These are phyloP conservation scores for Barypeithes pellucidus DNA, from an alignment of 2,888 invertebrate species.

Conservation along the genomic window DNA sequence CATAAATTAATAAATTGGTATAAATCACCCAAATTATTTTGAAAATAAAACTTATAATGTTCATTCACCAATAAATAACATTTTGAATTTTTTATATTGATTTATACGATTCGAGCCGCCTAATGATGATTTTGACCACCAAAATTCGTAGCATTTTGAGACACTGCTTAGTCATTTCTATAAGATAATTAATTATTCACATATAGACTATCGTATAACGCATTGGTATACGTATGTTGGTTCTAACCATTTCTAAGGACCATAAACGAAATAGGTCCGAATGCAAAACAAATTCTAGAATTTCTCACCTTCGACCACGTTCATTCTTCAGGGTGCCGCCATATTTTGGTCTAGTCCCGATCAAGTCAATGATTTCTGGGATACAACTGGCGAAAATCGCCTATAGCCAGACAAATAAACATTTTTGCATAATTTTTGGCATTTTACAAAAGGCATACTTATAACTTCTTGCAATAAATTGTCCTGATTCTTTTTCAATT, in stretches of 20 bases:
- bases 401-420: constrained; percentile 80
- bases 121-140: too few species aligned
- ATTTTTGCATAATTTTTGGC: constrained; percentile 65
- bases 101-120: too few species aligned
- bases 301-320: constrained; percentile 99
- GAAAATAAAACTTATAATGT: too few species aligned
- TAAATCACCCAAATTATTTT: too few species aligned
- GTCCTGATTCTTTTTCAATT: too few species aligned
- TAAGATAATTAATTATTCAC: constrained; percentile 15
- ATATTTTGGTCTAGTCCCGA: constrained; percentile 99
- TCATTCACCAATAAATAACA: too few species aligned
- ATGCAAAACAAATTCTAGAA: constrained; percentile 57
- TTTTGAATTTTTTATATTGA: too few species aligned
- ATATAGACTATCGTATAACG: constrained; percentile 35
- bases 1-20: too few species aligned
- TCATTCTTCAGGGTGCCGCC: constrained; percentile 99
- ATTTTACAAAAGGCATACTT: constrained; percentile 51
- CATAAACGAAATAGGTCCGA: constrained; percentile 40
- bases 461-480: constrained; percentile 35
- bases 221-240: constrained; percentile 30
- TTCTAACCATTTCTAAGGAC: constrained; percentile 45
- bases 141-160: not conserved
- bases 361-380: constrained; percentile 99
- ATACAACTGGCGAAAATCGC: constrained; percentile 99
- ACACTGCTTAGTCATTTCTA: constrained; percentile 12